Percentiles rank a stretch among this genome's conserved stretches.
phyloP scores from a whole-genome alignment of 2,113 vertebrate genomes.

The Nannobrachium achirus region DNA sequence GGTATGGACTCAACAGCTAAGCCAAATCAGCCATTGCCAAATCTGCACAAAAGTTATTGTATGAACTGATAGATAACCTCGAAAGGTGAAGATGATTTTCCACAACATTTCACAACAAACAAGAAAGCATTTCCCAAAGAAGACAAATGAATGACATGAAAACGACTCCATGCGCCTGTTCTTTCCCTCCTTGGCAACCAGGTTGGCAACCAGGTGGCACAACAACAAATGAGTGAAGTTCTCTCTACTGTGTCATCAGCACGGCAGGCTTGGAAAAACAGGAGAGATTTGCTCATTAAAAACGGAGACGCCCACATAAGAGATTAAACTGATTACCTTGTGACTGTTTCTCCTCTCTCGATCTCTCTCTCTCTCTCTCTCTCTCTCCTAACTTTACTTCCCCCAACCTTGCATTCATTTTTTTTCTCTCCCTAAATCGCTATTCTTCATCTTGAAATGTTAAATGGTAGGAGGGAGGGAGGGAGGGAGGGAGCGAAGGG shows the following conservation, averaged over 20 bases:
- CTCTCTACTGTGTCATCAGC: slow-evolving; percentile 40
- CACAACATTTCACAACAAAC: neutral
- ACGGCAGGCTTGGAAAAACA: slow-evolving; percentile 16
- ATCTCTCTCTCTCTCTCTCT: neutral
- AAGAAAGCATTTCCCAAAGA: neutral
- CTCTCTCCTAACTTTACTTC: slow-evolving; percentile 7
- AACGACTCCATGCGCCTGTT: slow-evolving; percentile 7
- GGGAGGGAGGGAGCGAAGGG: slow-evolving; percentile 1
- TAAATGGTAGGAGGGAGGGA: slow-evolving; percentile 28
- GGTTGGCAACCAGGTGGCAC: slow-evolving; percentile 39
- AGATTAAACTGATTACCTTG: slow-evolving; percentile 39
- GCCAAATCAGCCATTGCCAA: neutral
- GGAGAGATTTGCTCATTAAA: slow-evolving; percentile 17
- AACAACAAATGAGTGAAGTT: slow-evolving; percentile 29
- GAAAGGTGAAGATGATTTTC: neutral
- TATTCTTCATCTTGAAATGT: slow-evolving; percentile 39
- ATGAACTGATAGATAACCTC: neutral
- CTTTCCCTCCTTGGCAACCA: slow-evolving; percentile 10
- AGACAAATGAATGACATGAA: neutral
- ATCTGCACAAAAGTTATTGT: neutral
- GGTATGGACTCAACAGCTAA: neutral
- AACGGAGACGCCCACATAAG: slow-evolving; percentile 31
- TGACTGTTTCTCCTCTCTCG: slow-evolving; percentile 12
- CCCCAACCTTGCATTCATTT: neutral
- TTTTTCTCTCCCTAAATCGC: slow-evolving; percentile 33